Evolutionary conservation across 2,113 vertebrate genomes (phyloP).

Genomic region (Lepidothrix coronata): DNA sequence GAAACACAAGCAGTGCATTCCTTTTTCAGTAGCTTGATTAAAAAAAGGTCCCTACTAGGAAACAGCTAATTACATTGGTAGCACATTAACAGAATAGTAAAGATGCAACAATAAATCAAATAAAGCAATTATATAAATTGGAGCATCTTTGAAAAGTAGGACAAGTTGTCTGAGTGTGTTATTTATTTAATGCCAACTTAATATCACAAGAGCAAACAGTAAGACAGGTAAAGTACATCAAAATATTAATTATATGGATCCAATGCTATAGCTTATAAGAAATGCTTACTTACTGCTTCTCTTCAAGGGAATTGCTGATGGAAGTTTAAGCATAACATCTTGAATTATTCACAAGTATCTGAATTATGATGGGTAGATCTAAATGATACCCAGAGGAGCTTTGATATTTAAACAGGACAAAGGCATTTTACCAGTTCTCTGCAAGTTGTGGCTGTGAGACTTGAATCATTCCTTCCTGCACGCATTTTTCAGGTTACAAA

Average conservation of each 20-base stretch:
- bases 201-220: slow-evolving; percentile 53
- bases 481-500: neutral
- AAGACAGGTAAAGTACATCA: slow-evolving; percentile 50
- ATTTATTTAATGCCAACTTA: slow-evolving; percentile 56
- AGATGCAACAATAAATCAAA: slow-evolving; percentile 36
- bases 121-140: slow-evolving; percentile 55
- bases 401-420: neutral
- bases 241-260: slow-evolving; percentile 69
- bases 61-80: slow-evolving; percentile 49
- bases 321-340: neutral
- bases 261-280: slow-evolving; percentile 4
- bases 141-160: slow-evolving; percentile 54
- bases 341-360: slow-evolving; percentile 44
- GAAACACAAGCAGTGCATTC: neutral
- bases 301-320: slow-evolving; percentile 29
- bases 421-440: neutral
- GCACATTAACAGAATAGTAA: slow-evolving; percentile 20
- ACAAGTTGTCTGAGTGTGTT: slow-evolving; percentile 22
- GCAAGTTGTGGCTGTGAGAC: neutral
- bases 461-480: neutral
- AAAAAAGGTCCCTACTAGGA: neutral
- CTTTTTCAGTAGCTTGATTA: slow-evolving; percentile 15
- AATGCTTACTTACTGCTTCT: neutral
- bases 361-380: neutral
- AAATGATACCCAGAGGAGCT: neutral